Percentiles rank a stretch among this genome's conserved stretches.
phyloP scores from a whole-genome alignment of 2,888 invertebrate genomes.

The Cremastobaeus sp. region DNA sequence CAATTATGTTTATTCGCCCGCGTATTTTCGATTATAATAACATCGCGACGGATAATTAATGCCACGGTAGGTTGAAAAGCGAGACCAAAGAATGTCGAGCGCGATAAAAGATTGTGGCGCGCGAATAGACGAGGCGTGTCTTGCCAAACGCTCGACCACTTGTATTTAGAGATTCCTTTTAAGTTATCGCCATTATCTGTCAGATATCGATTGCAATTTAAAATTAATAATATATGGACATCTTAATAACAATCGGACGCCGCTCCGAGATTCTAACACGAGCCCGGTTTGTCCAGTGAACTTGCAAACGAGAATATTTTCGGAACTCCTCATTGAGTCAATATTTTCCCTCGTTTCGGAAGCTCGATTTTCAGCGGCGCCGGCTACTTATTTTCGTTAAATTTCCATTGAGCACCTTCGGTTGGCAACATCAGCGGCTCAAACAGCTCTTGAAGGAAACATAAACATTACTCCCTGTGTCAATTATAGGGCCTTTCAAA shows the following conservation, averaged over 20 bases:
- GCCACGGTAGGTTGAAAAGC: conserved; percentile 40
- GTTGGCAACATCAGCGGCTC: no score
- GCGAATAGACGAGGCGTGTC: conserved; percentile 46
- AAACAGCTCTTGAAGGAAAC: no score
- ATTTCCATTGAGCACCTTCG: no score
- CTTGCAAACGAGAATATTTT: no score
- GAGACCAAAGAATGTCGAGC: conserved; percentile 34
- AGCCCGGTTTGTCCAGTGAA: no score
- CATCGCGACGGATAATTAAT: conserved; percentile 47
- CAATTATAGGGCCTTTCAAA: conserved; percentile 1
- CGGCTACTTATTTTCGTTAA: no score
- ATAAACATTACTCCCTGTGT: background rate
- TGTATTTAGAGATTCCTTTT: conserved; percentile 14
- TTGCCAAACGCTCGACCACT: conserved; percentile 22
- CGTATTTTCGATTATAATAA: conserved; percentile 39
- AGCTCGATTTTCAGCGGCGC: no score
- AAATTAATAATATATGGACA: background rate
- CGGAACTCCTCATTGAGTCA: no score
- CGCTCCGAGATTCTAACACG: no score
- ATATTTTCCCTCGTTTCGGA: no score
- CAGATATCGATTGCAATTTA: conserved; percentile 14
- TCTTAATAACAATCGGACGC: no score
- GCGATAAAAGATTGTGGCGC: conserved; percentile 38
- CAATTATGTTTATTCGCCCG: conserved; percentile 18
- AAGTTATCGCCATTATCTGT: conserved; percentile 18